phyloP scores from a whole-genome alignment of 2,888 invertebrate genomes.

The Dioctria rufipes region DNA sequence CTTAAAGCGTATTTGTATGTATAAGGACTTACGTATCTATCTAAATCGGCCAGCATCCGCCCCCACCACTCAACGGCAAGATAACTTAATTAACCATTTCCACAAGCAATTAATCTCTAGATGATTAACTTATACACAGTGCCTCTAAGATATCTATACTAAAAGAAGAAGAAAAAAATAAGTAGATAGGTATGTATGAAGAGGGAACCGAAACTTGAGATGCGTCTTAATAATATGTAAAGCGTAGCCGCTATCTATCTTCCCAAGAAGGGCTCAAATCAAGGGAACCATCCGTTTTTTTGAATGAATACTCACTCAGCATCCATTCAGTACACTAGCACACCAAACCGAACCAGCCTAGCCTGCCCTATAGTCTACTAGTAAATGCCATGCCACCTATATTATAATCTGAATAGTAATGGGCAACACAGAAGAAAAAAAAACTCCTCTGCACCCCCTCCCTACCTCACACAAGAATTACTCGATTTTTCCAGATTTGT shows the following conservation, averaged over 20 bases:
- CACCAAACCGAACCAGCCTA: neutral
- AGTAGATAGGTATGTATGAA: too few relatives aligned
- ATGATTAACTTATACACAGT: slow-evolving; percentile 51
- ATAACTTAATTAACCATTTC: slow-evolving; percentile 59
- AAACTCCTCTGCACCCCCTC: neutral
- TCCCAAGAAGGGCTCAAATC: neutral
- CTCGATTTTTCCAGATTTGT: slow-evolving; percentile 20
- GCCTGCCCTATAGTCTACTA: too few relatives aligned
- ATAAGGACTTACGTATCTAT: too few relatives aligned
- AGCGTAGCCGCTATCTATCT: slow-evolving; percentile 26
- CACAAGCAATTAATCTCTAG: slow-evolving; percentile 58
- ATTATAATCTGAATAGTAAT: neutral
- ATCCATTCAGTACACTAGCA: neutral
- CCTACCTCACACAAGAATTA: neutral
- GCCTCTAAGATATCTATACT: slow-evolving; percentile 11
- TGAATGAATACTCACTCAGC: neutral
- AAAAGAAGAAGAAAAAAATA: neutral
- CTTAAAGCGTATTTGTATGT: too few relatives aligned
- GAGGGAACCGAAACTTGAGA: neutral
- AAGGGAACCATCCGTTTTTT: neutral
- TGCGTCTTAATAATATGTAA: slow-evolving; percentile 43
- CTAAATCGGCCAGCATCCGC: neutral
- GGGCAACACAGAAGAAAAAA: neutral
- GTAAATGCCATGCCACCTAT: neutral
- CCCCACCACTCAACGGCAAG: neutral